Conservation (phyloP, 2,797 vertebrate species). For the Enteromius argenteus region DNA sequence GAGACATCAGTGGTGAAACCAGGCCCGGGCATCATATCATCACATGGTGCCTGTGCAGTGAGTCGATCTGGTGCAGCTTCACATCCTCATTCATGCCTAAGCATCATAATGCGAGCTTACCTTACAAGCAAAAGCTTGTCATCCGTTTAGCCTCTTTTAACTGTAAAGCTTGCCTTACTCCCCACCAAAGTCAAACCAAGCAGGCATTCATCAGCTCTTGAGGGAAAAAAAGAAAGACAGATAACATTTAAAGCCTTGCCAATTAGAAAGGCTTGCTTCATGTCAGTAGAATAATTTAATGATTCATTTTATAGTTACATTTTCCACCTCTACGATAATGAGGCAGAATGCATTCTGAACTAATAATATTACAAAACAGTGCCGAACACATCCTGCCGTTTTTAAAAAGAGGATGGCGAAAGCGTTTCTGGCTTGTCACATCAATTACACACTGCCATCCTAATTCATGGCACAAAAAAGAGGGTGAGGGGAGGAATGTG, state of each 20-base stretch:
- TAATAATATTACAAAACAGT: constrained; percentile 75
- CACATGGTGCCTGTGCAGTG: constrained; percentile 42
- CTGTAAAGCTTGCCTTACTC: constrained; percentile 3
- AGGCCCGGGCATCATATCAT: constrained; percentile 10
- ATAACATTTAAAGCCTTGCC: constrained; percentile 63
- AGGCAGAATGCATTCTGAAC: constrained; percentile 63
- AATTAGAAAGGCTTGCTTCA: constrained; percentile 66
- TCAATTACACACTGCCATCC: constrained; percentile 72
- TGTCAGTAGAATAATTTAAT: constrained; percentile 61
- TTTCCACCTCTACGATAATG: constrained; percentile 68
- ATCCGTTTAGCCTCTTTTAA: constrained; percentile 49
- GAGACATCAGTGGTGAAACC: constrained; percentile 13
- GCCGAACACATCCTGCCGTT: constrained; percentile 61
- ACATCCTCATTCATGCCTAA: constrained; percentile 50
- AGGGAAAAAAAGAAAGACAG: not conserved
- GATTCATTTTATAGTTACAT: constrained; percentile 70
- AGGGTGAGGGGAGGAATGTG: constrained; percentile 38
- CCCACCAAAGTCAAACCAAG: constrained; percentile 41
- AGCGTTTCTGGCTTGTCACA: constrained; percentile 65
- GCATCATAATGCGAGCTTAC: constrained; percentile 50
- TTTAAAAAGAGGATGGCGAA: constrained; percentile 51
- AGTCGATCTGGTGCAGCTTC: constrained; percentile 40
- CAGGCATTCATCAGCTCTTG: constrained; percentile 31
- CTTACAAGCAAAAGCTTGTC: constrained; percentile 46
- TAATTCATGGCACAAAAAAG: constrained; percentile 55